Evolutionary conservation across 2,888 invertebrate genomes (phyloP), one percentile per base, ranked within the genome.

Genomic region (Uloborus plumipes): DNA sequence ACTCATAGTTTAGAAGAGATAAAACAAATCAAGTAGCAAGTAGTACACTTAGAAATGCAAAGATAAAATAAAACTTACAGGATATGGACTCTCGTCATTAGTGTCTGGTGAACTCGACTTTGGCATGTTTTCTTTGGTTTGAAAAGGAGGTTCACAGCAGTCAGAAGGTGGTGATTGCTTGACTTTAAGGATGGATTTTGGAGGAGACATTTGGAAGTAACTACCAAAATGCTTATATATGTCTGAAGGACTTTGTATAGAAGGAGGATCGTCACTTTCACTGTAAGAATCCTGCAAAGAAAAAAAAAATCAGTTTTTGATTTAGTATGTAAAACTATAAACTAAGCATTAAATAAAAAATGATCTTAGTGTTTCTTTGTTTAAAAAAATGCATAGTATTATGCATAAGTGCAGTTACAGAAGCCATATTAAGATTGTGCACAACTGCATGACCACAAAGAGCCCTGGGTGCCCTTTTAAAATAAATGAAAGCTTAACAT

Each of bases 191-290:
- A 81, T 81, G 49, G 80, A 81, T 58, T 81, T 81, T 3, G 80
- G 80, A 1, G 80, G 69, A 2, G 74, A 70, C 15, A 70, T 20
- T 11, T 69, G 80, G 31, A 81, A 74, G 50, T 70, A 74, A 50
- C 49, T 70, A 20, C 77, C 77, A 59, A 83, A 83, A 15, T 83
- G 73, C 47, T 73, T 73, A 31, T 83, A 83, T 53, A 83, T 83
- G 20, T 83, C 83, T 7, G 83, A 77, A 49, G 83, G 83, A 50
- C 83, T 83, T 20, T 77, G 73, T 20, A 83, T 77, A 13, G 66
- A n/a, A 13, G 72, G 69, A 14, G 62, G 80, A 1, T 31, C 26
- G 16, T 82, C 76, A 47, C 49, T 55, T 70, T 55, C 53, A 64
- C 47, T 64, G 39, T 6, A 11, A 11, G 39, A 39, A 11, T 39